These are phyloP conservation scores for Tortrix viridana DNA, from an alignment of 2,888 invertebrate species.

Conservation along the genomic window DNA sequence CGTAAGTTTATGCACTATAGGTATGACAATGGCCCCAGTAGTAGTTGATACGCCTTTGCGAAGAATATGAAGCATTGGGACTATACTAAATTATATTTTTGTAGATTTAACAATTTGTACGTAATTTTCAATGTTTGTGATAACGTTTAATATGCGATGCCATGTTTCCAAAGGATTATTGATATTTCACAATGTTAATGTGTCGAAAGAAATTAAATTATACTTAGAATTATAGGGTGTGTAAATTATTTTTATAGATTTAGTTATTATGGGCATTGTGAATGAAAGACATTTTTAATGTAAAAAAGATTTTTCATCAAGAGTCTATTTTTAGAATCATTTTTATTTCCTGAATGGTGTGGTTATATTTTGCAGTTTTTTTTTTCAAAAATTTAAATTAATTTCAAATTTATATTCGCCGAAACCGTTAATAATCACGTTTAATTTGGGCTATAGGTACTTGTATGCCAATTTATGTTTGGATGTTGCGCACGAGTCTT, in stretches of 20 bases:
- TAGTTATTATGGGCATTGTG: slow-evolving; percentile 11
- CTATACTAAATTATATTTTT: not conserved
- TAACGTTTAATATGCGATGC: slow-evolving; percentile 30
- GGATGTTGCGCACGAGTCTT: too few relatives aligned
- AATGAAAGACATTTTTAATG: slow-evolving; percentile 22
- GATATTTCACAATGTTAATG: slow-evolving; percentile 20
- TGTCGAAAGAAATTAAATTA: slow-evolving; percentile 9
- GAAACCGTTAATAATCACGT: too few relatives aligned
- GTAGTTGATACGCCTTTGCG: not conserved
- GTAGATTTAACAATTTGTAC: slow-evolving; percentile 10
- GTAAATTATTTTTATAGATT: slow-evolving; percentile 18
- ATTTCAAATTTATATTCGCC: too few relatives aligned
- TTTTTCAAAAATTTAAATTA: too few relatives aligned
- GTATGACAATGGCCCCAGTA: too few relatives aligned
- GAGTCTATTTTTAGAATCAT: not conserved
- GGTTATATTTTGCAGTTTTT: not conserved
- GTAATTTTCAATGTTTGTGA: slow-evolving; percentile 33
- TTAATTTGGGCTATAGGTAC: too few relatives aligned
- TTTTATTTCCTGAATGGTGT: not conserved
- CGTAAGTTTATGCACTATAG: too few relatives aligned
- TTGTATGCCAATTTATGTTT: too few relatives aligned
- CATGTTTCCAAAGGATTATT: slow-evolving; percentile 38
- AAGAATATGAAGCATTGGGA: not conserved
- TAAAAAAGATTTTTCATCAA: too few relatives aligned
- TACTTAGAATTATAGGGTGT: slow-evolving; percentile 11